Conservation (phyloP, 2,797 vertebrate genomes). For the Enteromius thamalakanensis region DNA sequence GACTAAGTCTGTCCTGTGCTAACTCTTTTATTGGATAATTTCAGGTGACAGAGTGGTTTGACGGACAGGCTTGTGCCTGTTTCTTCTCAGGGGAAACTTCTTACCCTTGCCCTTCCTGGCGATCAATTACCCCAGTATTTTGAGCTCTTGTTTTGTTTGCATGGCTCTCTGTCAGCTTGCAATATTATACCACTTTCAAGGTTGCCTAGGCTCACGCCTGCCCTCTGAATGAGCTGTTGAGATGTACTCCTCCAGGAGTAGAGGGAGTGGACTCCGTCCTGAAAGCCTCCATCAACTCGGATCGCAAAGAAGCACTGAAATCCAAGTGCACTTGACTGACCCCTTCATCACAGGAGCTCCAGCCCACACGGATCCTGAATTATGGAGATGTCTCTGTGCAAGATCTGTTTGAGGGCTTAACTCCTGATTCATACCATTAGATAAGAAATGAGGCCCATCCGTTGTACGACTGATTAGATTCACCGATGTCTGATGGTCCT, state of each 20-base stretch:
- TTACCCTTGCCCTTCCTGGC: constrained; percentile 31
- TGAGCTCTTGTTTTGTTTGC: constrained; percentile 45
- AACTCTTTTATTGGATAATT: constrained; percentile 57
- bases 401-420: constrained; percentile 31
- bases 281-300: constrained; percentile 30
- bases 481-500: constrained; percentile 50
- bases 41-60: constrained; percentile 53
- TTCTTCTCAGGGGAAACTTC: constrained; percentile 21
- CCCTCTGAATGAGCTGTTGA: constrained; percentile 40
- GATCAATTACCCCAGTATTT: constrained; percentile 46
- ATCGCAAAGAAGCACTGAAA: constrained; percentile 25
- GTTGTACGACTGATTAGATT: constrained; percentile 50
- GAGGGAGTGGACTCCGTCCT: neutral
- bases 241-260: constrained; percentile 38
- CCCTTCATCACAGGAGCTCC: constrained; percentile 41
- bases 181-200: constrained; percentile 39
- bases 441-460: constrained; percentile 50
- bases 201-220: constrained; percentile 20
- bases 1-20: constrained; percentile 55
- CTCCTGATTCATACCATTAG: constrained; percentile 52
- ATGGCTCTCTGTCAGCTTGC: constrained; percentile 31
- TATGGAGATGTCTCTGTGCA: constrained; percentile 32
- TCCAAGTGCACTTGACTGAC: constrained; percentile 49
- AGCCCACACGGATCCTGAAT: constrained; percentile 29
- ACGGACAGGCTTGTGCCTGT: constrained; percentile 45